Evolutionary conservation across 2,797 vertebrate genomes (phyloP).

Genomic region (Lagorchestes hirsutus): DNA sequence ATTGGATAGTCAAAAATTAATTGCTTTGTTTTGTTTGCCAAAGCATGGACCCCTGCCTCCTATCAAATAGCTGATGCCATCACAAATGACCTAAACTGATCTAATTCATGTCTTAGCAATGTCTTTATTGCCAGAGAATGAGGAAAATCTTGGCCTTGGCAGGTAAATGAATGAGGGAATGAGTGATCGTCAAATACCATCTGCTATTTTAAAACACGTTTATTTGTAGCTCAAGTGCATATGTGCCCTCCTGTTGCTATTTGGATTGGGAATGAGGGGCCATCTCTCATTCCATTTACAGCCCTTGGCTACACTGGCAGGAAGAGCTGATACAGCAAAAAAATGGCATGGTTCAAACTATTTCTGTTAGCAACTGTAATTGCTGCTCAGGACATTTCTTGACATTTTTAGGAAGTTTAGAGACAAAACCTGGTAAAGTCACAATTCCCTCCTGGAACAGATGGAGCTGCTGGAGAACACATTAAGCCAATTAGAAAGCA

Average conservation of each 20-base stretch:
- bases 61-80: background rate
- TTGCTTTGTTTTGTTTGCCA: background rate
- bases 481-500: background rate
- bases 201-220: constrained; percentile 78
- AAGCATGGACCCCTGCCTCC: background rate
- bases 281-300: constrained; percentile 60
- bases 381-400: constrained; percentile 60
- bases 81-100: background rate
- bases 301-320: constrained; percentile 55
- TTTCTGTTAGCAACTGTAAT: constrained; percentile 62
- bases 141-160: constrained; percentile 65
- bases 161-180: constrained; percentile 79
- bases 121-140: constrained; percentile 32
- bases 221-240: constrained; percentile 76
- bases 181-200: constrained; percentile 65
- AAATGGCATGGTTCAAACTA: constrained; percentile 53
- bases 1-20: background rate
- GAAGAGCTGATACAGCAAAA: constrained; percentile 55
- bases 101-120: background rate
- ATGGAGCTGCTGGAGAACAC: background rate
- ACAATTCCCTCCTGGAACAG: constrained; percentile 67
- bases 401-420: constrained; percentile 62
- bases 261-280: constrained; percentile 49
- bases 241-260: constrained; percentile 71
- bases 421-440: constrained; percentile 47